phyloP scores from a whole-genome alignment of 2,888 invertebrate species.

The Orchestes rusci region DNA sequence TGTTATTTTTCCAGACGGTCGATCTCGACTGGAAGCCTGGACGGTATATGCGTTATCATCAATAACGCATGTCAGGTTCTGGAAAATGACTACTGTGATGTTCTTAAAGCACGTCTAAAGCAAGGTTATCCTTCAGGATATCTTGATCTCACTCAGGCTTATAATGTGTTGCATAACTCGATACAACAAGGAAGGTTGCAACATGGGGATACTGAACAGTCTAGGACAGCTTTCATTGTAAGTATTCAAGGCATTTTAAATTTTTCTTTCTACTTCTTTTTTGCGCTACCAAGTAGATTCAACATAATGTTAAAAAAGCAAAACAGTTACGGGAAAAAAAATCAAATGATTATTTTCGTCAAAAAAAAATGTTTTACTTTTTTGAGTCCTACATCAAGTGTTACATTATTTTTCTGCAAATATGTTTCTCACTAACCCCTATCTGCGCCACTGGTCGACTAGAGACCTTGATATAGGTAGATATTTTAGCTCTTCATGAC shows the following conservation, averaged over 20 bases:
- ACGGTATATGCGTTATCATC: constrained; percentile 93
- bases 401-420: no score
- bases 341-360: no score
- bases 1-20: constrained; percentile 50
- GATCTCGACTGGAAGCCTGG: constrained; percentile 84
- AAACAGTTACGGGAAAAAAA: no score
- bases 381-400: no score
- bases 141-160: constrained; percentile 72
- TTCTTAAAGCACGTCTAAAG: constrained; percentile 65
- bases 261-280: no score
- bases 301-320: no score
- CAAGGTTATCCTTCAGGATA: constrained; percentile 75
- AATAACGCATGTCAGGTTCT: constrained; percentile 86
- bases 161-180: constrained; percentile 72
- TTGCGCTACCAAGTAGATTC: no score
- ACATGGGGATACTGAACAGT: constrained; percentile 70
- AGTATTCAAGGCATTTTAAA: constrained; percentile 28
- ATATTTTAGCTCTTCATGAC: no score
- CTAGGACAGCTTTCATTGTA: constrained; percentile 70
- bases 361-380: no score
- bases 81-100: constrained; percentile 75
- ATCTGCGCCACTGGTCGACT: no score
- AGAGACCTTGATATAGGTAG: no score
- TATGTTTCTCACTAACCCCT: no score
- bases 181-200: constrained; percentile 75